phyloP scores from a whole-genome alignment of 2,113 vertebrate species.

The Mesoclemmys tuberculata region DNA sequence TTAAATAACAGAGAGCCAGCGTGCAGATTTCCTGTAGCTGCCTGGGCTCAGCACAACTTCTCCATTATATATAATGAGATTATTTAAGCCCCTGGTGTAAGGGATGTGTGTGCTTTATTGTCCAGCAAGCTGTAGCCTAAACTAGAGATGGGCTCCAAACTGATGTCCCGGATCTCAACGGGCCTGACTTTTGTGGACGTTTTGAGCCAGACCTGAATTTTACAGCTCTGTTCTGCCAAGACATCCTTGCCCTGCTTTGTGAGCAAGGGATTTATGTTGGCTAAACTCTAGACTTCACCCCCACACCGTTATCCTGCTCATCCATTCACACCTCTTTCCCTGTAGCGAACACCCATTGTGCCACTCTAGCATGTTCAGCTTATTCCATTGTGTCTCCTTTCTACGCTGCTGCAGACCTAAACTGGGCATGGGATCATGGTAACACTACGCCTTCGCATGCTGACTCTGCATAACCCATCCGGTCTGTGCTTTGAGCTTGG shows the following conservation, averaged over 20 bases:
- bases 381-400: neutral
- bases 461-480: neutral
- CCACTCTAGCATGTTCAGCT: accelerated
- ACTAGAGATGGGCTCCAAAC: slow-evolving; percentile 36
- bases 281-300: neutral
- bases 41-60: neutral
- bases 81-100: slow-evolving; percentile 38
- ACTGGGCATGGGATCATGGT: accelerated
- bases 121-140: slow-evolving; percentile 22
- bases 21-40: neutral
- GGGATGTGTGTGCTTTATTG: slow-evolving; percentile 23
- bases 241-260: accelerated
- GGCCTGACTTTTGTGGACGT: slow-evolving; percentile 19
- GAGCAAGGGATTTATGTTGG: neutral
- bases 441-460: accelerated
- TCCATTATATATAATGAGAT: slow-evolving; percentile 41
- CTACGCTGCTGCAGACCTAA: neutral
- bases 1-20: neutral
- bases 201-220: slow-evolving; percentile 29
- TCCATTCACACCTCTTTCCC: neutral
- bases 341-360: neutral
- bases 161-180: slow-evolving; percentile 43
- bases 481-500: neutral
- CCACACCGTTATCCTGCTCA: neutral
- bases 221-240: neutral